Conservation (phyloP, 30 jellyfish, hydroid and myxozoan species). For the Cassiopea andromeda region DNA sequence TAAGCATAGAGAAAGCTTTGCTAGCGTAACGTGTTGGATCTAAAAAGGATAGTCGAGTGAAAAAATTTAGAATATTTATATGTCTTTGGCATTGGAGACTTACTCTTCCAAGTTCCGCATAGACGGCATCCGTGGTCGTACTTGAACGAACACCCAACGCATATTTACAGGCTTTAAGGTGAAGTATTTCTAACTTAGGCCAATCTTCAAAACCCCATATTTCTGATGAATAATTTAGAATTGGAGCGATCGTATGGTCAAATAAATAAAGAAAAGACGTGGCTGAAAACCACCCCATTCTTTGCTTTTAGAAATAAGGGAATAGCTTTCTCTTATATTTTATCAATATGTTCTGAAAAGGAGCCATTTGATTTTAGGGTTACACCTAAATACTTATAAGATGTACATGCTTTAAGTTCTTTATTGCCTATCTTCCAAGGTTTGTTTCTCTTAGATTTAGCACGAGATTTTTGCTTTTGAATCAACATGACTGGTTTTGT, state of each 20-base stretch:
- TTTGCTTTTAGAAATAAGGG: constrained; percentile 36
- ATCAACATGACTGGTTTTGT: constrained; percentile 22
- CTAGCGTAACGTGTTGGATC: constrained; percentile 39
- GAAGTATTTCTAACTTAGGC: constrained; percentile 34
- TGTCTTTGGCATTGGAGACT: constrained; percentile 32
- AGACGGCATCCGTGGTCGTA: constrained; percentile 46
- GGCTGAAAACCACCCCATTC: constrained; percentile 56
- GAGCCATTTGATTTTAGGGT: constrained; percentile 9
- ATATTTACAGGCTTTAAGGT: constrained; percentile 45
- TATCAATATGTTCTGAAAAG: constrained; percentile 20
- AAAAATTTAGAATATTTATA: constrained; percentile 7
- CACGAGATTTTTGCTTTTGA: constrained; percentile 30
- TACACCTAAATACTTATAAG: constrained; percentile 16
- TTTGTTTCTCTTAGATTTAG: constrained; percentile 5
- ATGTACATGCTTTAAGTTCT: constrained; percentile 10
- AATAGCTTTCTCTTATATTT: constrained; percentile 44
- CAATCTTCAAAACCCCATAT: constrained; percentile 51
- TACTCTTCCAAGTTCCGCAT: constrained; percentile 32
- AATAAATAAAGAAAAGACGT: constrained; percentile 37
- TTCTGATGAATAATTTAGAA: constrained; percentile 37
- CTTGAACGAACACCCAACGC: constrained; percentile 42
- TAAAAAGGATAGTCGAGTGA: constrained; percentile 21
- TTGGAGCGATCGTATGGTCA: constrained; percentile 36
- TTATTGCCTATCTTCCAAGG: constrained; percentile 23
- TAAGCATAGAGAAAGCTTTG: constrained; percentile 33